phyloP scores from a whole-genome alignment of 2,888 invertebrate species.

The Euphydryas editha region DNA sequence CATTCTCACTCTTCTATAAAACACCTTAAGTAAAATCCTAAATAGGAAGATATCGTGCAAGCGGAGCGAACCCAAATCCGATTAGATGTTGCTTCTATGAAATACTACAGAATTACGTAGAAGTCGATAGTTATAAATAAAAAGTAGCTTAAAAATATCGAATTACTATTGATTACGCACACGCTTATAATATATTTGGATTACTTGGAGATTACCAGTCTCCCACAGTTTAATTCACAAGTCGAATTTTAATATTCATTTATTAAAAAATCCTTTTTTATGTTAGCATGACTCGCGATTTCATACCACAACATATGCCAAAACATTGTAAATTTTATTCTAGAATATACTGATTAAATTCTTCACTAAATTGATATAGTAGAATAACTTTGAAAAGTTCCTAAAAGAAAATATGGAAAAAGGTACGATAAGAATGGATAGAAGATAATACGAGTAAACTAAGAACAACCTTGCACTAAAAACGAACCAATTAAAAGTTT shows the following conservation, averaged over 20 bases:
- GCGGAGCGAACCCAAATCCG: conserved; percentile 39
- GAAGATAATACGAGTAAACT: conserved; percentile 6
- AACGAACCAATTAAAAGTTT: background rate
- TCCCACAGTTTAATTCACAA: background rate
- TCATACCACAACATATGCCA: conserved; percentile 5
- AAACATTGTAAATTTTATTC: conserved; percentile 20
- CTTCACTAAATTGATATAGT: conserved; percentile 53
- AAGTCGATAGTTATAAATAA: conserved; percentile 20
- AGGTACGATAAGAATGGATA: no score
- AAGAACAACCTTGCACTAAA: conserved; percentile 26
- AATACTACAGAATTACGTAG: conserved; percentile 40
- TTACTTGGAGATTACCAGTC: background rate
- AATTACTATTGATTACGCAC: background rate
- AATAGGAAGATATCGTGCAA: conserved; percentile 43
- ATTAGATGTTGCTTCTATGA: conserved; percentile 40
- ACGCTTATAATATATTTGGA: conserved; percentile 3
- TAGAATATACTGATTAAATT: conserved; percentile 45
- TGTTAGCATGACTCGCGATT: no score
- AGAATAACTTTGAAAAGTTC: conserved; percentile 59
- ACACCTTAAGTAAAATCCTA: conserved; percentile 39
- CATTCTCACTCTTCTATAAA: conserved; percentile 45
- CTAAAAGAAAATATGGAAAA: no score
- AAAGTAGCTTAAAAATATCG: conserved; percentile 12
- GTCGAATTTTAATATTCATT: background rate
- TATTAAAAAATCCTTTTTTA: no score